Percentiles rank a stretch among this genome's conserved stretches.
phyloP scores from a whole-genome alignment of 2,888 invertebrate genomes.

The Parnassius apollo region DNA sequence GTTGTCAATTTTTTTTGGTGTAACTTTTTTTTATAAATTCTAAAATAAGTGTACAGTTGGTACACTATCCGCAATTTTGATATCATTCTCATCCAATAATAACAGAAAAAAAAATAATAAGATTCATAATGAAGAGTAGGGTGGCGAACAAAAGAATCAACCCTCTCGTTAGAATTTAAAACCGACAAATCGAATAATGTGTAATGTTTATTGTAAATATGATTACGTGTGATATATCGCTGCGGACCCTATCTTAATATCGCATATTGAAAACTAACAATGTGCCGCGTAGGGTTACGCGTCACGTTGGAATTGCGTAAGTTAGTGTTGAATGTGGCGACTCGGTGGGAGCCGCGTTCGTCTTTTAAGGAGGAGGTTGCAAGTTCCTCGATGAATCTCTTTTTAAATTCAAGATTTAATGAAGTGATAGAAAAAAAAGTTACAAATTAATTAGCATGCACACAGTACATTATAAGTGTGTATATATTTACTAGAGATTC shows the following conservation, averaged over 20 bases:
- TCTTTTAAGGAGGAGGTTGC: background rate
- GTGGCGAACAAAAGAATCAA: slow-evolving; percentile 1
- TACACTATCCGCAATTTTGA: too few relatives aligned
- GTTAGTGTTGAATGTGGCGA: background rate
- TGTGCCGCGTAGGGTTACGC: slow-evolving; percentile 22
- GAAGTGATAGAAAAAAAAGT: too few relatives aligned
- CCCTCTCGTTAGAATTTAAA: slow-evolving; percentile 34
- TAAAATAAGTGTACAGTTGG: too few relatives aligned
- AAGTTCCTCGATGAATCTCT: background rate
- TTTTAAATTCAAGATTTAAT: too few relatives aligned
- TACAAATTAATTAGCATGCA: too few relatives aligned
- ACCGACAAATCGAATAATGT: slow-evolving; percentile 45
- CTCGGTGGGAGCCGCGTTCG: background rate
- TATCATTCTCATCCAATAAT: too few relatives aligned
- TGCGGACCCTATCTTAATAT: slow-evolving; percentile 25
- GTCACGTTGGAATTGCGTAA: slow-evolving; percentile 5
- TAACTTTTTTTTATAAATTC: too few relatives aligned
- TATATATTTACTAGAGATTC: too few relatives aligned
- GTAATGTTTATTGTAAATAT: slow-evolving; percentile 50
- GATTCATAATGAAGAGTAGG: slow-evolving; percentile 1
- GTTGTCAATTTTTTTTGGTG: too few relatives aligned
- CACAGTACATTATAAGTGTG: too few relatives aligned
- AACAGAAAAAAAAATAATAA: background rate
- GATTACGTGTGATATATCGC: slow-evolving; percentile 43
- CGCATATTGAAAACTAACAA: slow-evolving; percentile 20